Base-by-base conservation (phyloP, 2,113 vertebrate species). In the Carassius gibelio region DNA sequence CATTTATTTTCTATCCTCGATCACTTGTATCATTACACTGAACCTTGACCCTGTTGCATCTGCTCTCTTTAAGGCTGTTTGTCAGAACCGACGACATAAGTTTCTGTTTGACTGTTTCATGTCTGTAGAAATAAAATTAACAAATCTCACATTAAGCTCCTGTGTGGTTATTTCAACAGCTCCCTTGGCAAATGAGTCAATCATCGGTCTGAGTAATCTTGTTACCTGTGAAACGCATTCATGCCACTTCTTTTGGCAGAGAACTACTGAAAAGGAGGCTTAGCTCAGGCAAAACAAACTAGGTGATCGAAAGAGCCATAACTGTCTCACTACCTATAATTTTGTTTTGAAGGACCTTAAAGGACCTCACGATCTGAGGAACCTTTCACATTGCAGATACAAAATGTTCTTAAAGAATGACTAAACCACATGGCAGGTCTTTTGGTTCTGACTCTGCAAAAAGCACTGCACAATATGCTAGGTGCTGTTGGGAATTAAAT, bases 191-290 rank as follows among this genome's bases (percentile, higher is more conserved):
- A 96, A 96, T 96, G 95, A 95, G 96, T 96, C 96, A 96, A 96
- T 97, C 96, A 95, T 94, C 93, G 95, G 95, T 94, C 94, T 94
- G 94, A 94, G 57, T 97, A 97, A 97, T 97, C 96, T 95, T 94
- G 95, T 97, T 97, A 97, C 96, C 96, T 97, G 96, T 97, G 96
- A 97, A 97, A 97, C 96, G 95, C 96, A 96, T 95, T 95, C 95
- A 96, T 96, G 95, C 96, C 95, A 95, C 93, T 93, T 94, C 94
- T 94, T 96, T 96, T 96, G 94, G 93, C 94, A 93, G 92, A 92
- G 91, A 94, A 94, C 95, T 95, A 94, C 94, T 94, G 79, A 89
- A 85, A 42, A 83, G 87, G 79, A 30, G 83, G 80, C 82, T 84
- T 88, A 87, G 81, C 85, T 82, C 52, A 21, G 83, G 57, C 85